Evolutionary conservation across 2,797 vertebrate species (phyloP), one percentile per base, ranked within the genome.

Genomic region (Rhinogobio ventralis): DNA sequence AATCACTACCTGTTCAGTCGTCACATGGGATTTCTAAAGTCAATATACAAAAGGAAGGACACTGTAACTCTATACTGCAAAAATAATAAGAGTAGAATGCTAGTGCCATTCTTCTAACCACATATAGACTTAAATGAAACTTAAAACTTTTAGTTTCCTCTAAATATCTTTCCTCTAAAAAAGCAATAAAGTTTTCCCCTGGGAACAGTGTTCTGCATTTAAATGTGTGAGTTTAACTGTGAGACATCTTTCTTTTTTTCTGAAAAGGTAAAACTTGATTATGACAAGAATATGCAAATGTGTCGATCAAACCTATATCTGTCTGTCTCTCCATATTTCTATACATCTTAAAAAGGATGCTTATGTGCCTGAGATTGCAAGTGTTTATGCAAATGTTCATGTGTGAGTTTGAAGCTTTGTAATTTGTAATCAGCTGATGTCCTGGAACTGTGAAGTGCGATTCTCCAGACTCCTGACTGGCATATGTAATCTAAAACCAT

Each of bases 401-500:
- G 55, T 77, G 73, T 74, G 64, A 64, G 84, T 36, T 78, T 73
- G 53, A 84, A 69, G 86, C 81, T 92, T 89, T 92, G 91, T 92
- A 86, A 94, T 95, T 93, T 93, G 90, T 90, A 93, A 92, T 94
- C 92, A 92, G 91, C 88, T 92, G 92, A 92, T 91, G 90, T 89
- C 87, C 90, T 87, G 90, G 84, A 89, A 87, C 92, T 93, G 92
- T 91, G 90, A 94, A 92, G 91, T 94, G 93, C 89, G 91, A 91
- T 91, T 92, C 91, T 89, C 90, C 92, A 93, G 93, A 92, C 92
- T 93, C 88, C 76, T 69, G 91, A 90, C 91, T 93, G 92, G 90
- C 92, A 92, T 92, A 90, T 92, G 92, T 94, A 94, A 95, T 95
- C 91, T 89, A 92, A 93, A 93, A 88, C 86, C 84, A 91, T 89